Base-by-base conservation (phyloP, 1,140 invertebrate genomes). In the Pomacea maculata region DNA sequence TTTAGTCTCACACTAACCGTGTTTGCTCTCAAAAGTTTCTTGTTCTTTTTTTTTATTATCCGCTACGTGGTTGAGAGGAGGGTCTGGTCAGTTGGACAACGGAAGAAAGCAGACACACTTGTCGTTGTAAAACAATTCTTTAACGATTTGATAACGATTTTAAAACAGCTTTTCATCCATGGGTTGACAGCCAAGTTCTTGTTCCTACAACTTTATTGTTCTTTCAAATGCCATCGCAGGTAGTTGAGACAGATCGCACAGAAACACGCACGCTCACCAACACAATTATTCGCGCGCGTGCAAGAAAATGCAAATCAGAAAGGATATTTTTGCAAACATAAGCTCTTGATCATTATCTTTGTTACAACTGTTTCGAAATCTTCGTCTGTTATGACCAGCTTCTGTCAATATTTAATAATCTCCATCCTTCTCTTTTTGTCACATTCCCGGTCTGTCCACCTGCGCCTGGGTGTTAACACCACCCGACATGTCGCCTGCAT, bases 191-290 rank as follows among this genome's bases (percentile, higher is more conserved):
- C 34, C 34, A 45, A 6, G 6, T 45, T 45, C 34, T 45, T 45
- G 34, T 45, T 45, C 34, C 34, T 45, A 45, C 34, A 45, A 45
- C 34, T 45, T 2, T 45, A 45, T 45, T 45, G 34, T 45, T 45
- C 34, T 45, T 45, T 45, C 34, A 45, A 45, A 45, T 6, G 0
- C 1, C 6, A 45, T 45, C 34, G 6, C 34, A 45, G 6, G 34
- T 45, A 45, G 34, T 45, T 45, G 34, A 45, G 34, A 45, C 1
- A 2, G 34, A 45, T 45, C 34, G 25, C 54, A 74, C 52, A 17
- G 25, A 25, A 25, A 25, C 73, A 74, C 73, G 57, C 73, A 74
- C 73, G 57, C 73, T 61, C 73, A 74, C 73, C 21, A 52, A 74
- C 73, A 21, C 73, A 25, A n/a, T 11, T 57, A 74, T 57, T 52